Base-by-base conservation (phyloP, 2,113 vertebrate species). In the Colinus virginianus region DNA sequence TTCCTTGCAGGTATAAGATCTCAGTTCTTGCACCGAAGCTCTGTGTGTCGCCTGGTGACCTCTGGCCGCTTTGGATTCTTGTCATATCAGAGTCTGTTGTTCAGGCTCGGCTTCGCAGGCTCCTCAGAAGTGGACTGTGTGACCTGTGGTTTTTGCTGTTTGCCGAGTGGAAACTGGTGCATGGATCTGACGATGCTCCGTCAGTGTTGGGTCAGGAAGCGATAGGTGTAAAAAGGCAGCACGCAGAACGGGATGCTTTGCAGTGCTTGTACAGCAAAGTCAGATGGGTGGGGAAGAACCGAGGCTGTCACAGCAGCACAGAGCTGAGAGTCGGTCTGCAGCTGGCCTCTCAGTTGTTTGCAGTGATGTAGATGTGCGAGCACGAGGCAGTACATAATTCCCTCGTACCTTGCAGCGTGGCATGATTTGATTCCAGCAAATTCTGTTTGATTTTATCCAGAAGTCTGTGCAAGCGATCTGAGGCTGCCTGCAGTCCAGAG, bases 331-430 rank as follows among this genome's bases (percentile, higher is more conserved):
- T 42, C 28, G 62, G 16, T 56, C 34, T 55, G 34, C 5, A 0
- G 25, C 16, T 28, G 58, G 9, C 74, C 22, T 32, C 18, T 1
- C 42, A 16, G 7, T 30, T 25, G 8, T 16, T 53, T 28, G 8
- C 51, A 53, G 51, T 9, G 5, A 1, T 9, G 13, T 22, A 4
- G 40, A 10, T 11, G 18, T 40, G 53, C 5, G 1, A 2, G 18
- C 18, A 28, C 14, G 15, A 53, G 51, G 51, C 26, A 9, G 4
- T 9, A 16, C 28, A 25, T 0, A 0, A 15, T 25, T 34, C 55
- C 55, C 18, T 1, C 28, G 3, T 14, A 5, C 15, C 19, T 15
- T 51, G 43, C 87, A 40, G 0, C 1, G 2, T 1, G 40, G 36
- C 32, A 5, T 36, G 40, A 13, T 40, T 66, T 69, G 26, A 8